A percentile compares a stretch with the other conserved stretches of the same genome.
Conservation (phyloP, 2,888 invertebrate species). For the Synergus umbraculus region DNA sequence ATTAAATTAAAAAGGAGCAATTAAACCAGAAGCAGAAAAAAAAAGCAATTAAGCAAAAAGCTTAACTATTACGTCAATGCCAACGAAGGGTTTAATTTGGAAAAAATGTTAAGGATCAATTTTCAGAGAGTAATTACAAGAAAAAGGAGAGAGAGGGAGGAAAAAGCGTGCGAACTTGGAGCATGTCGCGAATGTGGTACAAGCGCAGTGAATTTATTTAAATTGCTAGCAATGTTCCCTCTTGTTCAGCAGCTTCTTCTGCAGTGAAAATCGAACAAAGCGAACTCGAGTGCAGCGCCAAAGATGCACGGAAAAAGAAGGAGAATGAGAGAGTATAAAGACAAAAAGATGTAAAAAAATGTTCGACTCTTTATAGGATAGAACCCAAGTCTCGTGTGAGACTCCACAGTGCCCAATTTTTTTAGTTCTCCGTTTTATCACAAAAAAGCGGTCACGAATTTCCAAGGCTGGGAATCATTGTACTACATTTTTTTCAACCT, state of each 20-base stretch:
- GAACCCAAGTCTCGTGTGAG: constrained; percentile 46
- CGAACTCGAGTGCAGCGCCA: constrained; percentile 54
- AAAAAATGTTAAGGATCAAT: not conserved
- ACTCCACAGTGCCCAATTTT: constrained; percentile 43
- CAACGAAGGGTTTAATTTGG: constrained; percentile 24
- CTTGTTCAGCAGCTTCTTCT: constrained; percentile 75
- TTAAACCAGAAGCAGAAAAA: not conserved
- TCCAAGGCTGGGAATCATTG: not conserved
- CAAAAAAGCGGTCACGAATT: constrained; percentile 31
- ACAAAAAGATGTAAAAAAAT: constrained; percentile 45
- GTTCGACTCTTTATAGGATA: constrained; percentile 51
- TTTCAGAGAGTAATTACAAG: constrained; percentile 38
- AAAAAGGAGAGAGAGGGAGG: constrained; percentile 43
- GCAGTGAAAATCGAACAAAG: constrained; percentile 64
- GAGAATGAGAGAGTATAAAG: constrained; percentile 47
- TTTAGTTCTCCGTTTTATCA: constrained; percentile 16
- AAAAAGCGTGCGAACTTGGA: constrained; percentile 56
- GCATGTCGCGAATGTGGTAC: constrained; percentile 52
- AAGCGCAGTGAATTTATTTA: constrained; percentile 74
- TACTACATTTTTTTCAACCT: not conserved
- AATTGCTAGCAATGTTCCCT: constrained; percentile 76
- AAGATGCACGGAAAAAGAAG: constrained; percentile 57
- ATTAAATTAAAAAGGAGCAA: not conserved
- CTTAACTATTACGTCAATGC: no score
- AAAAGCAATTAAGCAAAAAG: not conserved